phyloP scores from a whole-genome alignment of 2,797 vertebrate genomes.

The Hypotaenidia philippensis region DNA sequence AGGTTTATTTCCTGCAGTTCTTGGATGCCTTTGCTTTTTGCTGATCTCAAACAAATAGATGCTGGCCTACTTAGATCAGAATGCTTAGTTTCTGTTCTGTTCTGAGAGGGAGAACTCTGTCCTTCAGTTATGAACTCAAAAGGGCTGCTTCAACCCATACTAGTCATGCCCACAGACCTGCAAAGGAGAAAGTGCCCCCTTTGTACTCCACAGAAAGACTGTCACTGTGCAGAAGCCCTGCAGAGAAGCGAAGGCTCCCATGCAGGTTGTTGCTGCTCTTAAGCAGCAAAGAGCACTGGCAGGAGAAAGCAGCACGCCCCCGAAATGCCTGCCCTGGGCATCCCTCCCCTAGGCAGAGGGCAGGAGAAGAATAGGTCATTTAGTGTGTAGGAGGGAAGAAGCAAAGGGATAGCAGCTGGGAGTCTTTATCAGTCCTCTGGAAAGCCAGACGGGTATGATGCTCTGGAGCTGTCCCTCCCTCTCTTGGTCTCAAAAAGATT shows the following conservation, averaged over 20 bases:
- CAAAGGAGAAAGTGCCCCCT: neutral
- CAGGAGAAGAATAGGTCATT: neutral
- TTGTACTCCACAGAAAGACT: neutral
- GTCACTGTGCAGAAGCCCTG: neutral
- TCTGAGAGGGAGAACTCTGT: neutral
- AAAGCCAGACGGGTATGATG: neutral
- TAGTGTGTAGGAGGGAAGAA: neutral
- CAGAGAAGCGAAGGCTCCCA: neutral
- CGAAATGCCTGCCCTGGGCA: accelerated
- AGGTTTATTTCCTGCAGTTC: neutral
- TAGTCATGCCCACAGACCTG: accelerated
- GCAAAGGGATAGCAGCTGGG: neutral
- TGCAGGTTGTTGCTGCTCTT: neutral
- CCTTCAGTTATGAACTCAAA: neutral
- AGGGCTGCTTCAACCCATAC: neutral
- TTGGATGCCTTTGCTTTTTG: neutral
- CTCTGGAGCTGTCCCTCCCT: neutral
- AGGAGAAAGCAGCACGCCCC: neutral
- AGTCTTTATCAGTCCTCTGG: neutral
- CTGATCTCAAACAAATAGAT: neutral
- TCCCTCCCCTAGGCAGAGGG: neutral
- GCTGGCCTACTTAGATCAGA: slow-evolving; percentile 48
- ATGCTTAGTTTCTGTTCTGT: neutral
- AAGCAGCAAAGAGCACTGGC: neutral
- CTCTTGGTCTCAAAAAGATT: neutral